Percentiles rank a stretch among this genome's conserved stretches.
Conservation (phyloP, 2,797 vertebrate genomes). For the Hypotaenidia philippensis region DNA sequence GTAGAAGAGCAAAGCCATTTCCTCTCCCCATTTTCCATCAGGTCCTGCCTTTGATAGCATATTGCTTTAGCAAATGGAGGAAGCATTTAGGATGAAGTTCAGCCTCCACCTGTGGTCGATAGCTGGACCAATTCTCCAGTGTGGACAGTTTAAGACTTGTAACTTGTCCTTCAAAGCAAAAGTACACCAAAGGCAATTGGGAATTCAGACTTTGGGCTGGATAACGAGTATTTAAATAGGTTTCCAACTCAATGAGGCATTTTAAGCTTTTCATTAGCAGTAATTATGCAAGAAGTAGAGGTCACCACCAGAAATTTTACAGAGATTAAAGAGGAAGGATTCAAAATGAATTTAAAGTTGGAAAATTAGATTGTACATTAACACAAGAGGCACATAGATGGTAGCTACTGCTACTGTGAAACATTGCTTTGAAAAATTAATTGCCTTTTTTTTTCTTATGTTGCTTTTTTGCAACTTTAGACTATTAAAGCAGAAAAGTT, state of each 20-base stretch:
- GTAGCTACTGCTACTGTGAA: background rate
- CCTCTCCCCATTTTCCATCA: background rate
- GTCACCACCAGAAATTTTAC: slow-evolving; percentile 1
- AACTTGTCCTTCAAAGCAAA: background rate
- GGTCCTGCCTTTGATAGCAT: background rate
- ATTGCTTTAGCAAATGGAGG: background rate
- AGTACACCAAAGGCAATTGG: background rate
- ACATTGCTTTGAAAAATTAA: background rate
- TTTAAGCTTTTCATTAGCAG: background rate
- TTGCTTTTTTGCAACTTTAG: background rate
- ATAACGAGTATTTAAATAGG: background rate
- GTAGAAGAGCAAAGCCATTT: background rate
- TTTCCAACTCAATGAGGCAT: background rate
- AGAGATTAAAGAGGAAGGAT: background rate
- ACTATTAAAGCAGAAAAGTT: background rate
- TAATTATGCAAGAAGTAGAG: background rate
- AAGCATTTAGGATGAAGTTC: background rate
- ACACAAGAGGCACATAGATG: background rate
- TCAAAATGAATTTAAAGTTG: background rate
- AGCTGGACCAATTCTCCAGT: background rate
- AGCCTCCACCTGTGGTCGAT: background rate
- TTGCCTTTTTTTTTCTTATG: background rate
- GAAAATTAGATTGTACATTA: background rate
- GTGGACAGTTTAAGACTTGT: background rate
- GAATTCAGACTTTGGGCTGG: background rate